Evolutionary conservation across 2,113 vertebrate genomes (phyloP).

Genomic region (Mola mola): DNA sequence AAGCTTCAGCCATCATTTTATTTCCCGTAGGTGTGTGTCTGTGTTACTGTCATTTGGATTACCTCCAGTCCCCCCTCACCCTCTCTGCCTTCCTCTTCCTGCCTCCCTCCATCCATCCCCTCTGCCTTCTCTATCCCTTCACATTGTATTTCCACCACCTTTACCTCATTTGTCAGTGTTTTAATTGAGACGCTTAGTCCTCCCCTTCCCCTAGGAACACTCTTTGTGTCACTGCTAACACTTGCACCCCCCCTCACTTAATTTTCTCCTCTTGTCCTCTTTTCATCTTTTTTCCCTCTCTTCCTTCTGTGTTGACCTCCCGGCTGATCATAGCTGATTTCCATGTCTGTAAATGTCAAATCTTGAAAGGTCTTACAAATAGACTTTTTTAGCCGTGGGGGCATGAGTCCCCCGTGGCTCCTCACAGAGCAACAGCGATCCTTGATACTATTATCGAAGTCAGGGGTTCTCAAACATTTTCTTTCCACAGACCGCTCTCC

Average conservation of each 20-base stretch:
- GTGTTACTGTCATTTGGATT: slow-evolving; percentile 29
- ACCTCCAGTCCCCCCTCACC: neutral
- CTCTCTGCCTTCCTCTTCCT: slow-evolving; percentile 4
- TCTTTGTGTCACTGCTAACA: neutral
- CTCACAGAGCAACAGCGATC: slow-evolving; percentile 28
- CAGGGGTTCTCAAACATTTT: slow-evolving; percentile 40
- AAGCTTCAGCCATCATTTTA: slow-evolving; percentile 48
- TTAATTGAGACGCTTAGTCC: slow-evolving; percentile 39
- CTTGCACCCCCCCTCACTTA: neutral
- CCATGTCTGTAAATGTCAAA: slow-evolving; percentile 73
- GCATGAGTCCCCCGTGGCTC: slow-evolving; percentile 20
- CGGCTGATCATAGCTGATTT: slow-evolving; percentile 48
- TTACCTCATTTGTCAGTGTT: slow-evolving; percentile 26
- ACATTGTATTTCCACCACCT: neutral
- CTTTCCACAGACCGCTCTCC: neutral
- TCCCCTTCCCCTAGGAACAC: neutral
- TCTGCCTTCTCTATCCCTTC: neutral
- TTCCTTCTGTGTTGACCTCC: neutral
- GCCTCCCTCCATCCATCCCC: neutral
- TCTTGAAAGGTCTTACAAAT: slow-evolving; percentile 64
- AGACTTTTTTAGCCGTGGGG: slow-evolving; percentile 33
- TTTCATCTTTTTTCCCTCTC: neutral
- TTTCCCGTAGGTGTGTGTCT: slow-evolving; percentile 15
- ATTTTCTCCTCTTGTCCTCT: neutral
- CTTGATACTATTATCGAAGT: slow-evolving; percentile 36